Percentiles rank a stretch among this genome's conserved stretches.
phyloP scores from a whole-genome alignment of 2,888 invertebrate genomes.

The Caenorhabditis panamensis region DNA sequence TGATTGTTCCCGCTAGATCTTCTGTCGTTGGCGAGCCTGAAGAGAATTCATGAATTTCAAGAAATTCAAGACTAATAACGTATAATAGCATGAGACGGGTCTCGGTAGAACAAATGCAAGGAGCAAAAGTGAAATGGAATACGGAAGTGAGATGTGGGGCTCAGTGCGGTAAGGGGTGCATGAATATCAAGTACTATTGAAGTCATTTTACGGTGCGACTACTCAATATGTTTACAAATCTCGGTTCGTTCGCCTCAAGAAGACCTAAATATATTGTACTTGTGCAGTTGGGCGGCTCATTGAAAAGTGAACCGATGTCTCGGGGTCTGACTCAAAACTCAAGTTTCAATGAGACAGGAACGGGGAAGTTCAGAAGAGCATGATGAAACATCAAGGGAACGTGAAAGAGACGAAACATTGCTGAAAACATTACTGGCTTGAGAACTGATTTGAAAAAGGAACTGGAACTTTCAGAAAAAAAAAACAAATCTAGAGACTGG shows the following conservation, averaged over 20 bases:
- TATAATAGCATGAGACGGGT: background rate
- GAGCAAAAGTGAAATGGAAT: slow-evolving; percentile 34
- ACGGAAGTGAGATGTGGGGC: slow-evolving; percentile 48
- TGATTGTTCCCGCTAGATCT: slow-evolving; percentile 66
- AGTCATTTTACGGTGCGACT: slow-evolving; percentile 60
- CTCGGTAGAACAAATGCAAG: background rate
- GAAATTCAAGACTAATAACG: too few species aligned
- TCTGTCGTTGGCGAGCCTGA: slow-evolving; percentile 64
- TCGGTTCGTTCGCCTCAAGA: slow-evolving; percentile 52
- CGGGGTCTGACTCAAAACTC: slow-evolving; percentile 12
- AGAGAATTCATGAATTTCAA: background rate
- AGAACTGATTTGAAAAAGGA: too few species aligned
- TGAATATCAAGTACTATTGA: slow-evolving; percentile 64
- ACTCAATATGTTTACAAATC: slow-evolving; percentile 62
- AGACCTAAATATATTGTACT: slow-evolving; percentile 36
- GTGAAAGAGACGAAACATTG: slow-evolving; percentile 3
- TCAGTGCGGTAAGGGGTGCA: slow-evolving; percentile 24
- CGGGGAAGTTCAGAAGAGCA: background rate
- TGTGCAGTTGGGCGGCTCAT: slow-evolving; percentile 38
- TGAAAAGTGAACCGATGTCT: slow-evolving; percentile 24
- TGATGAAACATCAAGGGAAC: slow-evolving; percentile 5
- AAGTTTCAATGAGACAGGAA: background rate
- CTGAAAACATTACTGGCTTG: background rate
- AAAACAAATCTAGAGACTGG: background rate
- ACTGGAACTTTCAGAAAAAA: too few species aligned